Conservation (phyloP, 2,797 vertebrate species). For the Takifugu ocellatus region DNA sequence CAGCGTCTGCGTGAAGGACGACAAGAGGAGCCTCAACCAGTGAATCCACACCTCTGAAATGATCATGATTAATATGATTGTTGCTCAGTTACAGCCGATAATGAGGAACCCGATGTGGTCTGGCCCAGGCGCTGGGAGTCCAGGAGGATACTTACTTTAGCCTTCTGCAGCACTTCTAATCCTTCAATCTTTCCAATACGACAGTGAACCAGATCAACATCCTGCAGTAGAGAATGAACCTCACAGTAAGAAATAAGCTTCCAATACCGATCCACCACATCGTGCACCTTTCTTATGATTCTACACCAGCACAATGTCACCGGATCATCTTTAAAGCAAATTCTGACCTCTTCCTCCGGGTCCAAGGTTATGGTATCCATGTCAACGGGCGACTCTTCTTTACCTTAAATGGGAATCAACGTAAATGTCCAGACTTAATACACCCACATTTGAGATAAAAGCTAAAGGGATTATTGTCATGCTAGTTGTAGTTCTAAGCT, state of each 20-base stretch:
- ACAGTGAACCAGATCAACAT: constrained; percentile 96
- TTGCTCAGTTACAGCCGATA: too few relatives aligned
- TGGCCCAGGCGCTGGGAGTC: background rate
- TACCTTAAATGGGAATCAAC: constrained; percentile 55
- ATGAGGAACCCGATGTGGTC: too few relatives aligned
- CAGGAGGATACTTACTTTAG: constrained; percentile 79
- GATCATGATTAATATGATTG: background rate
- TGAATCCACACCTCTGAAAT: background rate
- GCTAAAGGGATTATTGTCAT: too few relatives aligned
- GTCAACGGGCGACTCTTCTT: constrained; percentile 91
- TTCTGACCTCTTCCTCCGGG: constrained; percentile 91
- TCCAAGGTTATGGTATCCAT: constrained; percentile 96
- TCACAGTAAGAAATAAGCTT: too few relatives aligned
- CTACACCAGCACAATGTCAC: too few relatives aligned
- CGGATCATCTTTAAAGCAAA: background rate
- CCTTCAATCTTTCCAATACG: constrained; percentile 97
- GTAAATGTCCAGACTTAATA: background rate
- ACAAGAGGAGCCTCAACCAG: constrained; percentile 9
- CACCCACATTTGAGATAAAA: background rate
- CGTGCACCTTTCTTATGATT: background rate
- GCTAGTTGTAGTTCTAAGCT: too few relatives aligned
- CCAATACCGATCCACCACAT: too few relatives aligned
- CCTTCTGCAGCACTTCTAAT: constrained; percentile 93
- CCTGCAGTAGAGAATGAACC: constrained; percentile 70
- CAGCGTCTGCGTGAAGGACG: constrained; percentile 80